Base-by-base conservation (phyloP, 2,888 invertebrate genomes). In the Himalopsyche anomala region DNA sequence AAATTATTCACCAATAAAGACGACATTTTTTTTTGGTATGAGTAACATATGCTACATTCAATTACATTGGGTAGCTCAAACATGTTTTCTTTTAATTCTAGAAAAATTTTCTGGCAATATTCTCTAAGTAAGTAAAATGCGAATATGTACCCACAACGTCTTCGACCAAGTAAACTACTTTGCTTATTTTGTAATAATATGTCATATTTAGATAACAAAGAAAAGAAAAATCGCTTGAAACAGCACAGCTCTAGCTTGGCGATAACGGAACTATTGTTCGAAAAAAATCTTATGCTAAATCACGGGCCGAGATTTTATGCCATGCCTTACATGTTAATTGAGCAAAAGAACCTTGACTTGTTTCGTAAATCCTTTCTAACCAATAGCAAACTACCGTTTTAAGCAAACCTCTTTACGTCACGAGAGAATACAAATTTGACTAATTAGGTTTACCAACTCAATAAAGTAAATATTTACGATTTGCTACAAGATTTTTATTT, bases 381-480 rank as follows among this genome's bases (percentile, higher is more conserved):
- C 62, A 62, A 62, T 62, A 9, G 62, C 62, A 62, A 2, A 15
- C 62, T 28, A 19, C 62, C 62, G 9, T 19, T 19, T 62, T n/a
- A 19, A 62, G 28, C 62, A 5, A 62, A 62, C 62, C 62, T 62
- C 62, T 62, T 62, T 62, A 6, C 62, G 62, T 62, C 62, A 62
- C 9, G 5, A 62, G 19, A 19, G 8, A 19, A 62, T 62, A 62
- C n/a, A 19, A 62, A 2, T 62, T 62, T 19, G 62, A 51, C 62
- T 62, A 4, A 45, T 45, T 56, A 17, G n/a, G 9, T 56, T n/a
- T 45, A 56, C 5, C 12, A n/a, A 56, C 17, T 17, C 19, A 62
- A 62, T 62, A 19, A n/a, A 62, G 19, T 28, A 62, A 62, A 51
- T 51, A 51, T 62, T 62, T 12, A n/a, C 62, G 62, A 19, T 19